Base-by-base conservation (phyloP, 2,113 vertebrate genomes). In the Mohoua ochrocephala region DNA sequence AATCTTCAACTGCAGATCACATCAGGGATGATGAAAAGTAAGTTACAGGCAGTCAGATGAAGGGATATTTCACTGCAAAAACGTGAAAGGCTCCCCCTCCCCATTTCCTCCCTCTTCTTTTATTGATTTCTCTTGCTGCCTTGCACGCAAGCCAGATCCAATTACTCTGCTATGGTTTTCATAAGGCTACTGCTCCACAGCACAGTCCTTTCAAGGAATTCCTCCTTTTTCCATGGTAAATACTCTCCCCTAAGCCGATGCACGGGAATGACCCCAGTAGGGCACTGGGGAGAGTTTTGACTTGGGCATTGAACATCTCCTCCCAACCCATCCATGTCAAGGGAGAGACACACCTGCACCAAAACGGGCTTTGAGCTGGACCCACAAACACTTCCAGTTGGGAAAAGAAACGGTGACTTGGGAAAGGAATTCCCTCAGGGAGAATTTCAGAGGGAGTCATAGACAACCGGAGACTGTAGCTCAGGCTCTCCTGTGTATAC, bases 101-200 rank as follows among this genome's bases (percentile, higher is more conserved):
- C 76, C 52, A 30, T 80, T 93, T 89, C 77, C 79, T 82, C 69
- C 91, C 85, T 81, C 80, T 96, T 84, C 85, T 92, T 96, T 94
- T 95, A 96, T 97, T 95, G 97, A 97, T 97, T 96, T 94, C 76
- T 65, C 71, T 88, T 63, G 61, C 91, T 91, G 90, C 86, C 91
- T 88, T 28, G 74, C 54, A 77, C 84, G 63, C 41, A n/a, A 94
- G 90, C 91, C 93, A 87, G 65, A 89, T 89, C 95, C 94, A 90
- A 93, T 96, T 95, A 94, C 74, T 69, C 35, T 94, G 79, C 60
- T 50, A 19, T 31, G 60, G 77, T 91, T 92, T 78, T 80, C 84
- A 83, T n/a, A 75, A 91, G 69, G 87, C 80, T 81, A 11, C 94
- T 50, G 78, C 93, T 93, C 84, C 60, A 28, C 65, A 74, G 42